Evolutionary conservation across 1,140 invertebrate species (phyloP), one percentile per base, ranked within the genome.

Genomic region (Drosophila sp.): DNA sequence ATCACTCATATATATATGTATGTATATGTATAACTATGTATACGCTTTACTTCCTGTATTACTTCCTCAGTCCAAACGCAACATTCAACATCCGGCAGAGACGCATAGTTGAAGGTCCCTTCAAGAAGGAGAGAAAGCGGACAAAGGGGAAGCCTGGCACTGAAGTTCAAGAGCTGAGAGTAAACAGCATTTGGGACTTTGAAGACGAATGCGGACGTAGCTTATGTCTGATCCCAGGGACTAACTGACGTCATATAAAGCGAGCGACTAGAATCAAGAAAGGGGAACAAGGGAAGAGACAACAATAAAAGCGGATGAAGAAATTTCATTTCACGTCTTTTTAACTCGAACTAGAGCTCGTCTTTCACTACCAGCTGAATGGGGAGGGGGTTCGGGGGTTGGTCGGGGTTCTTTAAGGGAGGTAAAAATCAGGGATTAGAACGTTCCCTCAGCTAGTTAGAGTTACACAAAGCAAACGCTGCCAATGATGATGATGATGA

Each of bases 291-390:
- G 13, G 5, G 11, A 27, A 57, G 57, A 59, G 80, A 56, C 67
- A 71, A 67, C 75, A 82, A 71, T 74, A 61, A 87, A 89, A 77
- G 79, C 83, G 83, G 76, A 89, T 87, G 63, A 87, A 82, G 76
- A 87, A 87, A 89, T 87, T 87, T 82, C 87, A 87, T 87, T 87
- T 87, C 58, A 82, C 79, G 76, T 87, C 83, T 72, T 89, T 86
- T 86, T 87, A 86, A 75, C 82, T 75, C 71, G 66, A 69, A 65
- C 71, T 51, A 2, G 5, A 86, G 81, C 82, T 86, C 82, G 66
- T 65, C 78, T 87, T 86, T 87, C 82, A 86, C 50, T 61, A 58
- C 34, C 41, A 76, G 27, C 9, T 56, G 16, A 41, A 29, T 6
- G 27, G 27, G 21, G 1, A n/a, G n/a, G 21, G 21, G 21, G 21